Evolutionary conservation across 2,113 vertebrate genomes (phyloP), one percentile per base, ranked within the genome.

Genomic region (Phyllopteryx taeniolatus): DNA sequence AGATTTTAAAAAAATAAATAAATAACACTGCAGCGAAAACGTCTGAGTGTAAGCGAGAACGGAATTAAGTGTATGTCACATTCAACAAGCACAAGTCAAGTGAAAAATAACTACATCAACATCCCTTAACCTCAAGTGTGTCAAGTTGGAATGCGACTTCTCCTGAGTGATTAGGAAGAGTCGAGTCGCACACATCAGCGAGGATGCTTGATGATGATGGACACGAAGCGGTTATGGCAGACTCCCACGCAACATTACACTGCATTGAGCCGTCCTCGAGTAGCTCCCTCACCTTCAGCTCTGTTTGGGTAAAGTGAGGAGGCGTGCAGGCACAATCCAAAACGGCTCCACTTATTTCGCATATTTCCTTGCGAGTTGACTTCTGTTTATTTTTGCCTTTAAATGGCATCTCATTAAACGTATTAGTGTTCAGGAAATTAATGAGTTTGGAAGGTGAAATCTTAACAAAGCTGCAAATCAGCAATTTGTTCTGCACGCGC

Each of bases 251-350:
- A 68, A 56, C 82, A 87, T 89, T 88, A 88, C 51, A 17, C 74
- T 71, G 61, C 80, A 75, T 86, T 86, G 80, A 74, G 87, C 81
- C 77, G 44, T 86, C 77, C 86, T 83, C 80, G 80, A 82, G 80
- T 72, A 79, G 75, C 86, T 88, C 79, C 56, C 82, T 86, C 88
- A 90, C 90, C 87, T 88, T 89, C 83, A 82, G 83, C 85, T 86
- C 85, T 72, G 70, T 87, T 83, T 89, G 87, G 81, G 85, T 87
- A 81, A 82, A 89, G 79, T 82, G 86, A 89, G 70, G 87, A 88
- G 86, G 85, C 83, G 81, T 88, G 60, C 80, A 71, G 85, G 77
- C 84, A 8, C 74, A 13, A 78, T 66, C 47, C 69, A 59, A 77
- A 71, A 65, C 39, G 46, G 7, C 74, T 76, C 74, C 53, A 73